phyloP scores from a whole-genome alignment of 2,888 invertebrate species.

The Lasioglossum malachurum region DNA sequence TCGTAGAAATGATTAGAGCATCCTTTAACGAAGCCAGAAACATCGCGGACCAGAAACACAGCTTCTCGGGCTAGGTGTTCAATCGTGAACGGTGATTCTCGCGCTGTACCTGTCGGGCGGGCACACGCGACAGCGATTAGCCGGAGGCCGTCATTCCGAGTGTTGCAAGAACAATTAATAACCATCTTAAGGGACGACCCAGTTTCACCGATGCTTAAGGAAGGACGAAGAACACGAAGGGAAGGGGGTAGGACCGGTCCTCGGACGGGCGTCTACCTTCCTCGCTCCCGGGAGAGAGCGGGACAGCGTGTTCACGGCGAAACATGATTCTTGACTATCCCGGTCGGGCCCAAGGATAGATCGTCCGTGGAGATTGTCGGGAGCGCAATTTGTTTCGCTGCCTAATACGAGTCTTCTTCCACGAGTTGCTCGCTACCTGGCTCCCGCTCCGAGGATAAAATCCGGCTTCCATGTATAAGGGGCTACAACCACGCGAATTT shows the following conservation, averaged over 20 bases:
- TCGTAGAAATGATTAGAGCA: neutral
- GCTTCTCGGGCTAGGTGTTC: neutral
- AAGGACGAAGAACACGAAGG: constrained; percentile 26
- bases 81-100: neutral
- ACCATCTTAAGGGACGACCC: constrained; percentile 68
- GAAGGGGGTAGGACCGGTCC: constrained; percentile 50
- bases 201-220: constrained; percentile 54
- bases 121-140: constrained; percentile 32
- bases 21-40: neutral
- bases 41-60: neutral
- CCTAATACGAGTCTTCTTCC: constrained; percentile 78
- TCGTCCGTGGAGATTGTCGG: constrained; percentile 75
- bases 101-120: neutral
- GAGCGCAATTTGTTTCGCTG: constrained; percentile 77
- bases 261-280: constrained; percentile 29
- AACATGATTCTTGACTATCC: constrained; percentile 78
- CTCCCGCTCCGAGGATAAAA: constrained; percentile 60
- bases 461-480: constrained; percentile 58
- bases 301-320: constrained; percentile 66
- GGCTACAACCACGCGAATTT: constrained; percentile 57
- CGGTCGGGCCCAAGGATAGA: constrained; percentile 74
- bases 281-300: constrained; percentile 31
- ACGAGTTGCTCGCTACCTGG: constrained; percentile 72
- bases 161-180: constrained; percentile 68
- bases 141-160: constrained; percentile 26